A percentile compares a stretch with the other conserved stretches of the same genome.
These are phyloP conservation scores for Ceyx erithaca DNA, from an alignment of 2,797 vertebrate genomes.

Conservation along the genomic window DNA sequence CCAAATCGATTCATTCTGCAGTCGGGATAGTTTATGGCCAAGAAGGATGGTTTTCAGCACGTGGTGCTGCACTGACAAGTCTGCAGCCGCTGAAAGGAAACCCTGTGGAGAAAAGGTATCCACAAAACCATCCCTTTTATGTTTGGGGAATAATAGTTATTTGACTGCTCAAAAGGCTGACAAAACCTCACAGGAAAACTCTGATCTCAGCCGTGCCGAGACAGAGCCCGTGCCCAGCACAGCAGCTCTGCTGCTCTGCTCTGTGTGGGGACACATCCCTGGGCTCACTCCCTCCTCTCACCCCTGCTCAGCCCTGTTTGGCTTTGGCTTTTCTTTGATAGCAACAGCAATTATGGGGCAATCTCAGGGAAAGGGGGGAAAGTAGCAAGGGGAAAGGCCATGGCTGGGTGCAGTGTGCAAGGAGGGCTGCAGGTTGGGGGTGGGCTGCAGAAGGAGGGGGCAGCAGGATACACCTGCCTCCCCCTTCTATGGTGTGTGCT, in stretches of 20 bases:
- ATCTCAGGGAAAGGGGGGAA: neutral
- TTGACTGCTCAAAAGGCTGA: neutral
- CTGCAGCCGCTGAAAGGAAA: neutral
- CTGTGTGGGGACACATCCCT: too few species aligned
- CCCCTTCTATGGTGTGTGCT: too few species aligned
- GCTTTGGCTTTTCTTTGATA: neutral
- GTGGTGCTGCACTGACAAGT: accelerated
- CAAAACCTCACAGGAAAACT: neutral
- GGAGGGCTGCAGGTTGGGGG: neutral
- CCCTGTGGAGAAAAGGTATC: neutral
- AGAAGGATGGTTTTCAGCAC: neutral
- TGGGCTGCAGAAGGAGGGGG: too few species aligned
- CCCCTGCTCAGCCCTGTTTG: accelerated
- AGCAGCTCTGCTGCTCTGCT: too few species aligned
- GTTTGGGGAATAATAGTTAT: neutral
- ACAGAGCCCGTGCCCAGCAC: neutral
- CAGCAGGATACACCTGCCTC: too few species aligned
- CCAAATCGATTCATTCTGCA: slow-evolving; percentile 36
- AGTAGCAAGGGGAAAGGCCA: accelerated
- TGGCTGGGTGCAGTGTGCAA: accelerated
- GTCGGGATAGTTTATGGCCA: neutral
- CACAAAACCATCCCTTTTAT: neutral
- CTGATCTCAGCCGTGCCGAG: neutral
- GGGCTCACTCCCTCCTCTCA: too few species aligned
- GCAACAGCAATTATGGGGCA: neutral